Evolutionary conservation across 1,140 invertebrate genomes (phyloP), one percentile per base, ranked within the genome.

Genomic region (Diorhabda carinulata): DNA sequence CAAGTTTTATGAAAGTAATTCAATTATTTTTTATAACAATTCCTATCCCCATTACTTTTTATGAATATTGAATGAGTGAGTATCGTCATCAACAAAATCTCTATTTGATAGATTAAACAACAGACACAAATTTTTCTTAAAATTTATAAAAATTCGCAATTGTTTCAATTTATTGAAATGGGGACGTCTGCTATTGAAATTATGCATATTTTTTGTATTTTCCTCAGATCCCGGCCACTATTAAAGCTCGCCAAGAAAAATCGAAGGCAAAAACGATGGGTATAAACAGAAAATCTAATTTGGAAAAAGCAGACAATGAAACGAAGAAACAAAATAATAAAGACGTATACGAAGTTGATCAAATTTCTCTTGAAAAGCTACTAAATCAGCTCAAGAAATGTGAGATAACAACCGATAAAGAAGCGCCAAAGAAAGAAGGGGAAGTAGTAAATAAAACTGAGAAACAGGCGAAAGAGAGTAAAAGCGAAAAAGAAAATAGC

Each of bases 361-460:
- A 44, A n/a, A 45, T 69, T n/a, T 72, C 71, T 9, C 44, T 74
- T 40, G 73, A 74, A 61, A 71, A 66, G 47, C 52, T 74, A 56
- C 61, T 74, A 4, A 70, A 74, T 58, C 66, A 72, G 42, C 57
- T 74, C 6, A 70, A 71, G 65, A 74, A 72, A 10, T 74, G 73
- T 47, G 73, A 74, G 44, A 6, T 41, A 10, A 25, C 57, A 43
- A 57, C 67, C 4, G 57, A 45, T 41, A 45, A 10, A 41, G 67
- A 69, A 57, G 25, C 45, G 8, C 25, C 8, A 4, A 9, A 2
- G 6, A 42, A 60, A 60, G 58, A 52, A 4, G 6, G 2, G 6
- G 47, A 60, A 60, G 3, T 10, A 60, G 10, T n/a, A 47, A 64
- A 57, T 25, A 64, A 64, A n/a, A 44, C 40, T 40, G 10, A 5